Conservation (phyloP, 1,140 invertebrate genomes). For the Hestina assimilis region DNA sequence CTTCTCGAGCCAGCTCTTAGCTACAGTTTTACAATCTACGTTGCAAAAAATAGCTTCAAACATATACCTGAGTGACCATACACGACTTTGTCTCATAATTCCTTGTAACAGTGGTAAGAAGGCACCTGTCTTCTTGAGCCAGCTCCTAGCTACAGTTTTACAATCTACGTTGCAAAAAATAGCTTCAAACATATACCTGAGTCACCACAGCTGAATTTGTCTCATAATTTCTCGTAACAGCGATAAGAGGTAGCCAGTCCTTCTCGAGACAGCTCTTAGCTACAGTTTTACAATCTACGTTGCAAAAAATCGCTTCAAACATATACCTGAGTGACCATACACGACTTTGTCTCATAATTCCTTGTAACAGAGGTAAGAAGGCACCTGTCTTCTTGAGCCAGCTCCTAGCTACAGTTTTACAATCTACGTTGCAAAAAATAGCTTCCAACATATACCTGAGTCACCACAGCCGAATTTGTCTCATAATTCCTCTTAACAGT, state of each 20-base stretch:
- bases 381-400: constrained; percentile 91
- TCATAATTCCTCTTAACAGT: constrained; percentile 85
- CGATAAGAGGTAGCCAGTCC: constrained; percentile 89
- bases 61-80: constrained; percentile 83
- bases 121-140: constrained; percentile 91
- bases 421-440: constrained; percentile 61
- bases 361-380: constrained; percentile 87
- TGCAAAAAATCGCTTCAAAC: too few relatives aligned
- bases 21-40: constrained; percentile 83
- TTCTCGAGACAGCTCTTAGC: constrained; percentile 90
- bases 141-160: constrained; percentile 85
- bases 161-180: too few relatives aligned
- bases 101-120: constrained; percentile 86
- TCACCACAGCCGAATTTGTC: constrained; percentile 80
- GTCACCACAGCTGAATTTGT: constrained; percentile 80
- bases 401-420: constrained; percentile 84
- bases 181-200: too few relatives aligned
- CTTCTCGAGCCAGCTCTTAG: constrained; percentile 90
- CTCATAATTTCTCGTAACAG: constrained; percentile 84
- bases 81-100: constrained; percentile 83
- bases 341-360: constrained; percentile 82
- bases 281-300: constrained; percentile 82
- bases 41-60: too few relatives aligned
- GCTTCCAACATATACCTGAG: constrained; percentile 80
- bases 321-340: constrained; percentile 83